Base-by-base conservation (phyloP, 1,140 invertebrate genomes). In the Ctenoplectra terminalis region DNA sequence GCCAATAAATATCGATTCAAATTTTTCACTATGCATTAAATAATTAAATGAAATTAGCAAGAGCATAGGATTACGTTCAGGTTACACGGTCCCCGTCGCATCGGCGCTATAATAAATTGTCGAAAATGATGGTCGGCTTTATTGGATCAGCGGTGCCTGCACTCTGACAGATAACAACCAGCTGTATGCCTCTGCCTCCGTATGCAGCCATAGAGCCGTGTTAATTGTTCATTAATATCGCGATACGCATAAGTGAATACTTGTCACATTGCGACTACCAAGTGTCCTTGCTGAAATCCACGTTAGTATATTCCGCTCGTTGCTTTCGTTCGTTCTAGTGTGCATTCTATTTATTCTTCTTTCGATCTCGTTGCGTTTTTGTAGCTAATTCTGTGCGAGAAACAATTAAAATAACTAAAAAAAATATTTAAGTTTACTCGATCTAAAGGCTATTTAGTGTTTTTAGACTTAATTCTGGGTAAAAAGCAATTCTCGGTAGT, bases 201-300 rank as follows among this genome's bases (percentile, higher is more conserved):
- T 43, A 17, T n/a, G 40, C 54, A 60, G 26, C 26, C 54, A 60
- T 60, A 46, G 29, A 34, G 40, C 5, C 54, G 40, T 20, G 71
- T 46, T 73, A 73, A 73, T 73, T 73, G 71, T 73, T 73, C 54
- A 73, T 73, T 73, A 73, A 73, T 73, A 73, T 60, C 54, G 29
- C 29, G 71, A 60, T 61, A 60, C 40, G 54, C 71, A n/a, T 34
- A 9, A 46, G 54, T 31, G 71, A 73, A 34, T 73, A 29, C 60
- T 60, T 60, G 56, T 73, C 56, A n/a, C n/a, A 60, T 34, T 20
- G 29, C 52, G 40, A 73, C 46, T 60, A 46, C 11, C 52, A 6
- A 34, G 7, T 34, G 52, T 60, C 40, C 23, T 71, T 40, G 67
- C 29, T 29, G 6, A 7, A 23, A 54, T n/a, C 29, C n/a, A 37